A percentile compares a stretch with the other conserved stretches of the same genome.
Conservation (phyloP, 2,797 vertebrate genomes). For the Manis crassicaudata region DNA sequence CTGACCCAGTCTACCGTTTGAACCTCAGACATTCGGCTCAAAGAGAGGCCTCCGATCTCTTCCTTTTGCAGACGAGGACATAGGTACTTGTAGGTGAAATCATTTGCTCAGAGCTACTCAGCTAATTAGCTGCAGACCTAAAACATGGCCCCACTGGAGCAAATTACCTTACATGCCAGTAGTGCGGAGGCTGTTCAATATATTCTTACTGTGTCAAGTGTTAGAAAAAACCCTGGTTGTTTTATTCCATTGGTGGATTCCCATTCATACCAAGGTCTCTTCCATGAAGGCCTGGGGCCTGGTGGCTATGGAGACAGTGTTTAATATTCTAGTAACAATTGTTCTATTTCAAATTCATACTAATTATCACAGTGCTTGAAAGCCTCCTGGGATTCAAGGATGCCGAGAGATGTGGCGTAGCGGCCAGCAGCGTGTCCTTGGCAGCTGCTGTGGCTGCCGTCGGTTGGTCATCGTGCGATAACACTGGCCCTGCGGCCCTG, state of each 20-base stretch:
- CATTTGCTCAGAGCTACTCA: slow-evolving; percentile 36
- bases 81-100: not conserved
- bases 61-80: not conserved
- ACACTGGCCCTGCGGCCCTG: not conserved
- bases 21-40: not conserved
- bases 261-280: not conserved
- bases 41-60: not conserved
- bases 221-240: not conserved
- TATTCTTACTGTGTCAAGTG: not conserved
- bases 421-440: not conserved
- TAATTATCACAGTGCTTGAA: not conserved
- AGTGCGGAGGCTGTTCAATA: not conserved
- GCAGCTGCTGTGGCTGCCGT: rapidly evolving
- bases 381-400: not conserved
- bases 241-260: not conserved
- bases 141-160: not conserved
- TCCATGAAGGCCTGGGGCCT: not conserved
- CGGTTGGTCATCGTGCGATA: not conserved
- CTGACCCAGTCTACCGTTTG: not conserved
- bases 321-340: not conserved
- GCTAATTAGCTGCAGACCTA: not conserved
- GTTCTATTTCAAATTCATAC: not conserved
- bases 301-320: not conserved
- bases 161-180: not conserved
- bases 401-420: rapidly evolving